Percentiles rank a stretch among this genome's conserved stretches.
phyloP scores from a whole-genome alignment of 1,140 invertebrate species.

The Parasteatoda tepidariorum region DNA sequence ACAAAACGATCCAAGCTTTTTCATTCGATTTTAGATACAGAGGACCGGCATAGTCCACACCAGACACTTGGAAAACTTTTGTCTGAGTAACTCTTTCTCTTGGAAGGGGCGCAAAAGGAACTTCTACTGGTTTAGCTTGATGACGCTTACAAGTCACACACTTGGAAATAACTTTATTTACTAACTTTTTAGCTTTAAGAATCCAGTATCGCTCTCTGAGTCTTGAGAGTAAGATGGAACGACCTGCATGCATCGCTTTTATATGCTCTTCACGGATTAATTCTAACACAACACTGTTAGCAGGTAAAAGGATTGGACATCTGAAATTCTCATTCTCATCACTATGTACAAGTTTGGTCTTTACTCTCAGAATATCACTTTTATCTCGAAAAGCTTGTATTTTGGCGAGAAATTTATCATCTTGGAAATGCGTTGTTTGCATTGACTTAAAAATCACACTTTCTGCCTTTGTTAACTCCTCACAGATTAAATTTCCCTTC shows the following conservation, averaged over 20 bases:
- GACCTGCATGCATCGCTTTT: conserved; percentile 12
- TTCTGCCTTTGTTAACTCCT: conserved; percentile 17
- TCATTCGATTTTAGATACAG: not conserved
- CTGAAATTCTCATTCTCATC: conserved; percentile 14
- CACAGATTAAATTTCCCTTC: conserved; percentile 1
- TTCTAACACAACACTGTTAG: not conserved
- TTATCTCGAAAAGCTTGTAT: conserved; percentile 6
- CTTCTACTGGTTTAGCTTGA: not conserved
- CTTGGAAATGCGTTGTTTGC: not conserved
- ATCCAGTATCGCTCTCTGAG: conserved; percentile 23
- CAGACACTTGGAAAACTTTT: no score
- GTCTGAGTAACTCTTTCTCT: conserved; percentile 63
- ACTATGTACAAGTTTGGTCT: conserved; percentile 13
- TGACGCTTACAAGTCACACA: not conserved
- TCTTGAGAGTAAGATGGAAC: not conserved
- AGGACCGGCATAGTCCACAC: conserved; percentile 66
- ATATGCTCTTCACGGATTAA: conserved; percentile 12
- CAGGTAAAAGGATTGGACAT: conserved; percentile 18
- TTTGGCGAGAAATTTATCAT: conserved; percentile 31
- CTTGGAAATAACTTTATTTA: conserved; percentile 9
- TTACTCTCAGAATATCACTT: conserved; percentile 6
- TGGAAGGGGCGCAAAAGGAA: conserved; percentile 56
- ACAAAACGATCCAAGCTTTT: conserved; percentile 8
- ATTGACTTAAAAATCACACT: conserved; percentile 11
- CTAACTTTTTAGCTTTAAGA: conserved; percentile 17